Conservation (phyloP, 2,113 vertebrate species). For the Campylorhamphus procurvoides region DNA sequence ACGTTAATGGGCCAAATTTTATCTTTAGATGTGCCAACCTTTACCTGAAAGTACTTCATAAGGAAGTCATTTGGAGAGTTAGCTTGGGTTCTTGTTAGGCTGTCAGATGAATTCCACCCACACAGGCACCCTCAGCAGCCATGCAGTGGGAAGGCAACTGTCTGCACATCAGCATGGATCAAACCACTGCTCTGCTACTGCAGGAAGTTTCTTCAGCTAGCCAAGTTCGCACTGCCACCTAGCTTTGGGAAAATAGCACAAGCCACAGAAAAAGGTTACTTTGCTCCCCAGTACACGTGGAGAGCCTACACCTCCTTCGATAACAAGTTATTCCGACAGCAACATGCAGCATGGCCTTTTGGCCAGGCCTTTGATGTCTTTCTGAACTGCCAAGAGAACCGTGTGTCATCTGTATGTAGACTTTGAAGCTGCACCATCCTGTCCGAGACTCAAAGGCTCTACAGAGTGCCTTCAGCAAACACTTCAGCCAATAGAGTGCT, state of each 20-base stretch:
- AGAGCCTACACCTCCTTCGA: not conserved
- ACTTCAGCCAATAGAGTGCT: not conserved
- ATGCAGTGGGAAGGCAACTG: not conserved
- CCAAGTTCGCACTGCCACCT: conserved; percentile 55
- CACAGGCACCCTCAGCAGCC: not conserved
- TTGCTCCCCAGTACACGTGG: not conserved
- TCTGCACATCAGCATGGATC: not conserved
- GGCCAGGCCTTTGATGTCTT: not conserved
- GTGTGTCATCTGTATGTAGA: not conserved
- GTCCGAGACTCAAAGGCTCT: not conserved
- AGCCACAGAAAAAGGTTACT: not conserved
- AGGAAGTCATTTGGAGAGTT: not conserved
- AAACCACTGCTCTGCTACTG: conserved; percentile 19
- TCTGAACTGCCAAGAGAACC: not conserved
- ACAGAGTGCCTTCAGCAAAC: not conserved
- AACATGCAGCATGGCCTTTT: not conserved
- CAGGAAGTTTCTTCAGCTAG: conserved; percentile 27
- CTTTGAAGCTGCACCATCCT: not conserved
- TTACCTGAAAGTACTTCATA: not conserved
- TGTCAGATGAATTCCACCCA: not conserved
- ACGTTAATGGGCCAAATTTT: not conserved
- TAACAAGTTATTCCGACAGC: not conserved
- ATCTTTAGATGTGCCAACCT: not conserved
- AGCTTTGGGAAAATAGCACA: conserved; percentile 45
- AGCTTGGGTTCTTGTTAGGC: not conserved